Evolutionary conservation across 2,888 invertebrate species (phyloP).

Genomic region (Sphecodes monilicornis): DNA sequence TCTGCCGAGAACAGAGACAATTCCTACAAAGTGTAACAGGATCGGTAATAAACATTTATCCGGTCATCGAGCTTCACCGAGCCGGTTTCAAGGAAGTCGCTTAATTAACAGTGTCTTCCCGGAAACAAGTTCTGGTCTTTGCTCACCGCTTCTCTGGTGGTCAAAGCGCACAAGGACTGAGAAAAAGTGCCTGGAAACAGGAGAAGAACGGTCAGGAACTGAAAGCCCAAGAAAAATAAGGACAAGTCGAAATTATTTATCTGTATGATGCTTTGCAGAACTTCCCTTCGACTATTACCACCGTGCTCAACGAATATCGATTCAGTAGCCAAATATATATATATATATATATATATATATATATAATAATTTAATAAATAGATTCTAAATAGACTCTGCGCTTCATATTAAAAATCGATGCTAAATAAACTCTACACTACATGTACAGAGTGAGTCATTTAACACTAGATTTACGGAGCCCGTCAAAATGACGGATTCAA

Average conservation of each 20-base stretch:
- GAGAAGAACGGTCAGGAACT: not conserved
- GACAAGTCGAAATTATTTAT: conserved; percentile 48
- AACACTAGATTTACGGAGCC: too few relatives aligned
- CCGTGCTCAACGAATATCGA: not conserved
- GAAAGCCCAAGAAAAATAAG: conserved; percentile 9
- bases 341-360: too few relatives aligned
- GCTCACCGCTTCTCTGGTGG: conserved; percentile 17
- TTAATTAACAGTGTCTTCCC: conserved; percentile 46
- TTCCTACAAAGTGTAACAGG: not conserved
- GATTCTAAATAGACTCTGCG: too few relatives aligned
- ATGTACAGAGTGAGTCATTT: too few relatives aligned
- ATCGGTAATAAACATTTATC: conserved; percentile 42
- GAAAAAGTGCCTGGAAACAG: not conserved
- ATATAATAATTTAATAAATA: too few relatives aligned
- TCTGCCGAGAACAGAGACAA: not conserved
- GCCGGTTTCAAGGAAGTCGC: conserved; percentile 19
- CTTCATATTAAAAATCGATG: too few relatives aligned
- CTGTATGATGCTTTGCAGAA: conserved; percentile 46
- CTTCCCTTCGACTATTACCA: not conserved
- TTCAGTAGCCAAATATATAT: not conserved
- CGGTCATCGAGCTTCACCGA: not conserved
- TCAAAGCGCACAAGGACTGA: conserved; percentile 24
- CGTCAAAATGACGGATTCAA: too few relatives aligned
- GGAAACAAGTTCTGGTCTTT: conserved; percentile 23
- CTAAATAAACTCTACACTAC: too few relatives aligned